Evolutionary conservation across 2,797 vertebrate genomes (phyloP), one percentile per base, ranked within the genome.

Genomic region (Hippocampus kuda): DNA sequence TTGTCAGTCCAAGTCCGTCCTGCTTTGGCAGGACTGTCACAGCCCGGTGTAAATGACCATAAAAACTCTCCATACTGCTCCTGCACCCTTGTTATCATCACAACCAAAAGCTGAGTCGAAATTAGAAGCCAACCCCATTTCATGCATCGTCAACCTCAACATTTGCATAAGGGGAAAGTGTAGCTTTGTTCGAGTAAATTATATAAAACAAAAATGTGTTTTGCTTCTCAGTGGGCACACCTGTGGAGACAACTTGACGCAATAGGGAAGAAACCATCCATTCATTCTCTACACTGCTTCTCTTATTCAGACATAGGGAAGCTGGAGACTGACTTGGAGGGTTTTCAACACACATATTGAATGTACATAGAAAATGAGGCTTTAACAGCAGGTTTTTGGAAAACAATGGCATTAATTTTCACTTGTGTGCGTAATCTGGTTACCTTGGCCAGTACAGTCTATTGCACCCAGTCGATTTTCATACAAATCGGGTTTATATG

Each of bases 91-190:
- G 20, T 41, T 69, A 69, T 80, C 73, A 67, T 66, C 53, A 72
- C 63, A 66, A 72, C 70, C 65, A 84, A 84, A 82, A 71, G 57
- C 63, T 60, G 59, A 65, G 75, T 83, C 75, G 46, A 78, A 87
- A 88, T 87, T 86, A 89, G 80, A 85, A 79, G 41, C 75, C 77
- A 84, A 79, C 76, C 83, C 85, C 70, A 85, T 88, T 88, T 87
- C 81, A 83, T 83, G 84, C 86, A 79, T 83, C 56, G 34, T 54
- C 75, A 82, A 87, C 77, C 82, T 84, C 73, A 81, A 84, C 80
- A 87, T 86, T 81, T 81, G 79, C 72, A 84, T 75, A 79, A 77
- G 77, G 1, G 74, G 79, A 79, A 13, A 41, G 41, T 71, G 73
- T 72, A 7, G 34, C 72, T 79, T 84, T 84, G 75, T 76, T 73